Conservation (phyloP, 2,113 vertebrate genomes). For the Mobula birostris region DNA sequence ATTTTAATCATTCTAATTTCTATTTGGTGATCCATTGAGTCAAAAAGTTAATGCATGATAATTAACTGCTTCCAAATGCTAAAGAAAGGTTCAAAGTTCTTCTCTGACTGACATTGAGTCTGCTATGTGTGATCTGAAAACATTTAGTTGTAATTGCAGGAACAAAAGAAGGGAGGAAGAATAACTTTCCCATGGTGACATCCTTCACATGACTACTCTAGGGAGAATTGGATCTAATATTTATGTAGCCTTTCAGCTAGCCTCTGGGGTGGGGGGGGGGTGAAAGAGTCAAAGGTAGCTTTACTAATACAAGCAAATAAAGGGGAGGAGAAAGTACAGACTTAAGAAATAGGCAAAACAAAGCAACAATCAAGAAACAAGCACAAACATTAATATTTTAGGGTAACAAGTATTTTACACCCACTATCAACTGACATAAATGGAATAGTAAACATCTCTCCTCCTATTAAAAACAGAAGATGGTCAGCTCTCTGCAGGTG, state of each 20-base stretch:
- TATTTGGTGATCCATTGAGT: background rate
- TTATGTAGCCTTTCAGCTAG: background rate
- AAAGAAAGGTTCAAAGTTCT: background rate
- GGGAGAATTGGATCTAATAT: background rate
- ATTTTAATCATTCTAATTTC: background rate
- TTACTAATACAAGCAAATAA: background rate
- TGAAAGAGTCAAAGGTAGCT: no score
- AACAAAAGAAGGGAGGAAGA: background rate
- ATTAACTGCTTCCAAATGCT: background rate
- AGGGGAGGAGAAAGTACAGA: background rate
- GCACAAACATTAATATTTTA: background rate
- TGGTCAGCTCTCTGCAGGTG: no score
- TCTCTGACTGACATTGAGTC: background rate
- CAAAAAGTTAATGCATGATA: background rate
- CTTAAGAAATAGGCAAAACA: background rate
- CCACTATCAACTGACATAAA: background rate
- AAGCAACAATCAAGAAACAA: background rate
- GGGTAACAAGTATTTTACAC: background rate
- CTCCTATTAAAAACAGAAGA: no score
- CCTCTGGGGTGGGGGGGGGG: no score
- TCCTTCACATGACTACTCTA: background rate
- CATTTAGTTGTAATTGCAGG: background rate
- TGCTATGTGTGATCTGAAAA: background rate
- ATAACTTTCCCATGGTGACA: background rate
- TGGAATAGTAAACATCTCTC: background rate